phyloP scores from a whole-genome alignment of 1,140 invertebrate species.

The Trachelipus rathkii region DNA sequence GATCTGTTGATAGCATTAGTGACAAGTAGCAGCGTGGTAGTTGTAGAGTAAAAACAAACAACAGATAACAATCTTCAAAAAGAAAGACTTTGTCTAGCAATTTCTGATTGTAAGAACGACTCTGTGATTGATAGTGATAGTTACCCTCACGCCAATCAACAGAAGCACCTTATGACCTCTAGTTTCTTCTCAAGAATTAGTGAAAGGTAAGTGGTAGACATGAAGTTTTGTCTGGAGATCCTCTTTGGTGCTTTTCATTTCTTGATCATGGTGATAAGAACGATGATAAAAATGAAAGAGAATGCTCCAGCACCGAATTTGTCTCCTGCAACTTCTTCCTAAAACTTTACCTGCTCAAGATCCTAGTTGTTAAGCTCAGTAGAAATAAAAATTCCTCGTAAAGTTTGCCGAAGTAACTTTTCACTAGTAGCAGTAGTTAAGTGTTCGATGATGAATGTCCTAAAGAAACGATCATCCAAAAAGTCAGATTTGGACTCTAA shows the following conservation, averaged over 20 bases:
- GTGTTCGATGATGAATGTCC: not conserved
- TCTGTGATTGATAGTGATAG: not conserved
- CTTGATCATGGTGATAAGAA: too few species aligned
- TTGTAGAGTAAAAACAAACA: too few species aligned
- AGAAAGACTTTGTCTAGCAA: not conserved
- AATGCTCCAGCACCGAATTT: not conserved
- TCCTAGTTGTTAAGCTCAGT: not conserved
- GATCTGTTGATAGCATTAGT: not conserved
- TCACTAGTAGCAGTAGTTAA: not conserved
- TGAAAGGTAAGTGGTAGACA: not conserved
- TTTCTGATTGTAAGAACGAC: not conserved
- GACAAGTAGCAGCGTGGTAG: not conserved
- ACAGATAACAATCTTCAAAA: not conserved
- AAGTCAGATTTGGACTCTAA: not conserved
- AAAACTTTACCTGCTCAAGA: not conserved
- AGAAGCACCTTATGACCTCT: not conserved
- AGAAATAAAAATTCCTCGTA: not conserved
- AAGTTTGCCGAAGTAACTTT: not conserved
- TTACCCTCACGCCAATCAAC: not conserved
- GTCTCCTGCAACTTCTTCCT: not conserved
- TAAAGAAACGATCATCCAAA: not conserved
- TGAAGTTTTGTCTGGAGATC: not conserved
- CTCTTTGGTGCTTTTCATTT: not conserved
- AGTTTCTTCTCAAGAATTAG: not conserved
- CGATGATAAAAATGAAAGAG: not conserved